Evolutionary conservation across 1,140 invertebrate genomes (phyloP).

Genomic region (Oreohelix idahoensis): DNA sequence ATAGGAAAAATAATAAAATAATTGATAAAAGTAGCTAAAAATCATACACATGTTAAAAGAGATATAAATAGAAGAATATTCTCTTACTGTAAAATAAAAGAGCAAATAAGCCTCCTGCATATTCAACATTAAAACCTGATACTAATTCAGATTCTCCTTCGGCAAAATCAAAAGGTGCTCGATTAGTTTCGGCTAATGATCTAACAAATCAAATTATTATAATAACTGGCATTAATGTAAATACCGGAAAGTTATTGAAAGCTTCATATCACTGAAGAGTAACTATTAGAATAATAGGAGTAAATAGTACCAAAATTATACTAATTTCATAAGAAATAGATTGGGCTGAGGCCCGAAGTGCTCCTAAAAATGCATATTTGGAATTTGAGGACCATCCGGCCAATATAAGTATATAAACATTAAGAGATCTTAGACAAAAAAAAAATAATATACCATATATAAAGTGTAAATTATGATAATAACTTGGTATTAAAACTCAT

Average conservation of each 20-base stretch:
- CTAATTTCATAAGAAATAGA: constrained; percentile 81
- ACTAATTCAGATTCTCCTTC: constrained; percentile 84
- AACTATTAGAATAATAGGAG: constrained; percentile 72
- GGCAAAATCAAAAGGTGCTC: constrained; percentile 84
- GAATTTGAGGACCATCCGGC: constrained; percentile 80
- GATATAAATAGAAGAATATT: too few species aligned
- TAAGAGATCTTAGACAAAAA: constrained; percentile 75
- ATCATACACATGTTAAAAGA: too few species aligned
- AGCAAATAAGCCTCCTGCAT: too few species aligned
- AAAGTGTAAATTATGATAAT: too few species aligned
- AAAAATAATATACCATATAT: constrained; percentile 76
- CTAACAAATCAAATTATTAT: constrained; percentile 76
- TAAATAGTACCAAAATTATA: constrained; percentile 77
- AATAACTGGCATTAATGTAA: constrained; percentile 75
- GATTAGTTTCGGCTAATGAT: constrained; percentile 81
- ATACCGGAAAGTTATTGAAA: constrained; percentile 70
- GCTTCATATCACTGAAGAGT: constrained; percentile 70
- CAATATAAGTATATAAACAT: constrained; percentile 77
- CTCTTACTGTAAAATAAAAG: too few species aligned
- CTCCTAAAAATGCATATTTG: constrained; percentile 79
- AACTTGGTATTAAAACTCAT: too few species aligned
- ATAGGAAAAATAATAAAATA: too few species aligned
- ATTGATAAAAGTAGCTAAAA: too few species aligned
- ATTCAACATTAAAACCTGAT: constrained; percentile 84
- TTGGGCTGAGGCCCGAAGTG: constrained; percentile 78